Evolutionary conservation across 1,140 invertebrate genomes (phyloP), one percentile per base, ranked within the genome.

Genomic region (Drosophila simulans): DNA sequence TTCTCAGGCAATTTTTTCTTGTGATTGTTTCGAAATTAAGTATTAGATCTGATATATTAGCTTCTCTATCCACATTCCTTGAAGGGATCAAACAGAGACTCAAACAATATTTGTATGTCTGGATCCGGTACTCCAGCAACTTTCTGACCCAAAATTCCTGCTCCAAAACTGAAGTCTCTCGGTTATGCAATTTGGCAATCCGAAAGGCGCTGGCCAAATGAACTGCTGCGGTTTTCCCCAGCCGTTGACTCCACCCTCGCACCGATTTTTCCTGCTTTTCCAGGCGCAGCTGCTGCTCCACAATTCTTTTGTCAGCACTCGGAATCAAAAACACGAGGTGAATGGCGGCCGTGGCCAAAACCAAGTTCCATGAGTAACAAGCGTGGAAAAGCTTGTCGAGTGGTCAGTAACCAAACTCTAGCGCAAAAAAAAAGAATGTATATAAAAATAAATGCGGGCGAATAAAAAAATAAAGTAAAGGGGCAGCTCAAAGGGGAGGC

Each of bases 361-460:
- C 74, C 48, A 56, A 58, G 78, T 83, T 79, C 76, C 66, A 88
- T 89, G 84, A 83, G 84, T 88, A 88, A 89, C 84, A 83, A 76
- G 79, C 83, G 66, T 86, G 39, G 37, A 25, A 56, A 49, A 46
- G 62, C 62, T 62, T 66, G 65, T 43, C 39, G 60, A 45, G 64
- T 70, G 68, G 64, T 68, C 64, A 68, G 64, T 65, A 68, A 65
- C 60, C 64, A 65, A 53, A 64, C 64, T 66, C 57, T 31, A 20
- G 27, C 37, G 35, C 22, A 53, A 46, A 37, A 64, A 31, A 31
- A 31, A 8, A 43, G 66, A 45, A 25, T 37, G 8, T 27, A 48
- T 55, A 37, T 42, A 70, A 69, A 70, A 62, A 43, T 43, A 62
- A 42, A 55, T 68, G 59, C 59, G 51, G 59, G 59, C 20, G 25